Base-by-base conservation (phyloP, 2,797 vertebrate species). In the Pangasius djambal region DNA sequence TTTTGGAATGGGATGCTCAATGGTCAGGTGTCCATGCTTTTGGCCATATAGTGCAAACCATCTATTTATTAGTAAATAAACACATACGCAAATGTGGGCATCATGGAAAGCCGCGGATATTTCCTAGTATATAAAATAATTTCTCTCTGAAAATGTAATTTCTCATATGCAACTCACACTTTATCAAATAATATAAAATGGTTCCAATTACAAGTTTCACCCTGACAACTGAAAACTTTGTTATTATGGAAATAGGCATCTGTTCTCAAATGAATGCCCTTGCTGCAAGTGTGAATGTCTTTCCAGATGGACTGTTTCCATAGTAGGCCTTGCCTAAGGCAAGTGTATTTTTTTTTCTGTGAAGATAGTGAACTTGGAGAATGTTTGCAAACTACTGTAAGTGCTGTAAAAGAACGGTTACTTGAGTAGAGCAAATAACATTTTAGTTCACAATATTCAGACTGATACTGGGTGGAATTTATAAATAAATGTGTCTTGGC, bases 231-330 rank as follows among this genome's bases (percentile, higher is more conserved):
- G 55, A 65, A 69, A 83, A 88, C 34, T 31, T 31, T 82, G 50
- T 70, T n/a, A 83, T 83, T 74, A 50, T 63, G 69, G 81, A 74
- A 83, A 74, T 61, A 74, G 69, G 70, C 75, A 63, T 83, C 78
- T 57, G 57, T 74, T 88, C 12, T 34, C 9, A 37, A 84, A 88
- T 52, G 84, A 84, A 63, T 88, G 81, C 13, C 55, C 57, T 83
- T 28, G 59, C 87, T 25, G 57, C 81, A 74, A 88, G 87, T 75
- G 55, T 61, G 69, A 84, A 88, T 70, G 87, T 84, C 81, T 83
- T 88, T 83, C 81, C 72, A 88, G 82, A 88, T 88, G 81, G 79
- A 48, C 82, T 83, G 87, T 84, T 88, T 88, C 87, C 87, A 83
- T 61, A 84, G 69, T 83, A 61, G 52, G 28, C 69, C 37, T 61